Base-by-base conservation (phyloP, 2,113 vertebrate genomes). In the Perognathus longimembris region DNA sequence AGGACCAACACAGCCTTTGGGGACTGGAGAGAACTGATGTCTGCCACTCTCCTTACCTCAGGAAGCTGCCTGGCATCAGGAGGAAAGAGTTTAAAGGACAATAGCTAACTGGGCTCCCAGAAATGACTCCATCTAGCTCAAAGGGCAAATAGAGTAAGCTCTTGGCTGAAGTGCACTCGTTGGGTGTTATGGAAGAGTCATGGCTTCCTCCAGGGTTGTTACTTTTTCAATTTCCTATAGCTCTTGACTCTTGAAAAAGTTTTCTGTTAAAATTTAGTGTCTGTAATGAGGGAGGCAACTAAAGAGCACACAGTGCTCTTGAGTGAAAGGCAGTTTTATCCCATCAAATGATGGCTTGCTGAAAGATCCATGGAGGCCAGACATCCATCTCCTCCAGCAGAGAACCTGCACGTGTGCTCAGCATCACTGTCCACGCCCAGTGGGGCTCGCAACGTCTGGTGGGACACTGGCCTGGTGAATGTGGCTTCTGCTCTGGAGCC, bases 231-330 rank as follows among this genome's bases (percentile, higher is more conserved):
- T 54, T 17, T 18, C 42, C 61, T 67, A 2, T 71, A 57, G 76
- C 88, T 89, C 77, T 95, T 63, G 50, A 91, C 67, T 89, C 40
- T 73, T 90, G 26, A 95, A 79, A n/a, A n/a, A n/a, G 36, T 63
- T 85, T 81, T 76, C 30, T 11, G 66, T 93, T 75, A 42, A 82
- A 82, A 90, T 67, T 45, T 61, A 61, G 59, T 38, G 26, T 70
- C 86, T 73, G 10, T 73, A 63, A 92, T 79, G 70, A 28, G 14
- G 50, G 70, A 94, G 54, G 50, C 42, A 5, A 0, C n/a, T 75
- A 36, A 74, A 88, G 71, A 71, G 50, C n/a, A 38, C 69, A 7
- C 5, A 36, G 36, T 63, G n/a, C 79, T 8, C 34, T 92, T 6
- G 26, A 66, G 0, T 7, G 81, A 63, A 15, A 89, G 42, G 2